Base-by-base conservation (phyloP, 2,888 invertebrate genomes). In the Apodemia hepburni region DNA sequence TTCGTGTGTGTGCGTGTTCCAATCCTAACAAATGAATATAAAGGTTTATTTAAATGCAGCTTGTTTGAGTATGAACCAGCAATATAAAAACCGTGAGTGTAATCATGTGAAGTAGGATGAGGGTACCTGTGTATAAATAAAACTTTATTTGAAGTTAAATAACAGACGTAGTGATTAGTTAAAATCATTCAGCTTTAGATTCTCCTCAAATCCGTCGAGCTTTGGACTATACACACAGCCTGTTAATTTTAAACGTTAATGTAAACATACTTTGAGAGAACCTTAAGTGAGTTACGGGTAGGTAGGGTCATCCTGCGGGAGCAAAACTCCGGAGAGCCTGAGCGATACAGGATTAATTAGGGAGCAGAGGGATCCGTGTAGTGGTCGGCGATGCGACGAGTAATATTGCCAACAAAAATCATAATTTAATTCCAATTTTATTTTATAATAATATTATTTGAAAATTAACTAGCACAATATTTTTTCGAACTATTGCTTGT, bases 341-440 rank as follows among this genome's bases (percentile, higher is more conserved):
- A 74, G 71, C 81, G 85, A 87, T 87, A 85, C 82, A 79, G 83
- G 85, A 87, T 88, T 89, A 86, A 90, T 89, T 88, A 86, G 84
- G 82, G 81, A 82, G 82, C 80, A 80, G 78, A 66, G 81, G 81
- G 77, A 78, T 77, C 75, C 75, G 74, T 77, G 78, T 75, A 79
- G 80, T 87, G 85, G 87, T 81, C 84, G 79, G 51, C 72, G 75
- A 71, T 74, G 73, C 75, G 75, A 75, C 68, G 66, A 66, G 79
- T 81, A 85, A 47, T 47, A 17, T 47, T 47, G 47, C 42, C 5
- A 0, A 42, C 42, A 2, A 42, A 42, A 42, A 15, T 42, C 15
- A 42, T 15, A 42, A 42, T 6, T 42, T 42, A 42, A 1, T 42
- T 42, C 3, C 3, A 42, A 3, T 42, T 15, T 42, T 42, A 42